Conservation (phyloP, 2,113 vertebrate species). For the Triplophysa tibetana region DNA sequence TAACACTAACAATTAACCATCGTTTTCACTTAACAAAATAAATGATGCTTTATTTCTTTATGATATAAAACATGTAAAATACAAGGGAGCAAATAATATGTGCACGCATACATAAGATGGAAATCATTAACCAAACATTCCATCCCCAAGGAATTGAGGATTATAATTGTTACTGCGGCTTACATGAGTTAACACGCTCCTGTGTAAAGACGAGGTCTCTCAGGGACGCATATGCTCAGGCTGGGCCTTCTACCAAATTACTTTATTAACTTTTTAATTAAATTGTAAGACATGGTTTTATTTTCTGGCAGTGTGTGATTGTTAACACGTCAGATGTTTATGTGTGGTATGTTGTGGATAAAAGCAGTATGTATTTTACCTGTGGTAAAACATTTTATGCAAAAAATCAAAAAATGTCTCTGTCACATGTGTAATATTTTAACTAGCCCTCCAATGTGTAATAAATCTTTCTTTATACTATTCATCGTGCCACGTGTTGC, state of each 20-base stretch:
- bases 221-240: conserved; percentile 20
- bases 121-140: conserved; percentile 5
- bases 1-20: conserved; percentile 9
- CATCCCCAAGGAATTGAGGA: neutral
- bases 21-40: neutral
- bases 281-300: neutral
- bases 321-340: neutral
- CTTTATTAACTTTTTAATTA: conserved; percentile 11
- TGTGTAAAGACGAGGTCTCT: conserved; percentile 8
- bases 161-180: neutral
- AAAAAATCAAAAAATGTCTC: neutral
- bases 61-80: neutral
- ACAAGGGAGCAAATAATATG: conserved; percentile 13
- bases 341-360: conserved; percentile 16
- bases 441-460: conserved; percentile 3
- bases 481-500: neutral
- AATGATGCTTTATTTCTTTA: neutral
- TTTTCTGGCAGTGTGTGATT: conserved; percentile 1
- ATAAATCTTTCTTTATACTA: conserved; percentile 35
- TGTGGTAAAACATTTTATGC: conserved; percentile 25
- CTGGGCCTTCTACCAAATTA: conserved; percentile 28
- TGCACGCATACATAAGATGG: too few species aligned
- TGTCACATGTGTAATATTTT: conserved; percentile 6
- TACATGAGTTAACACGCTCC: conserved; percentile 14
- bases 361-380: conserved; percentile 28